These are phyloP conservation scores for Molorchus minor DNA, from an alignment of 2,888 invertebrate species.

Conservation along the genomic window DNA sequence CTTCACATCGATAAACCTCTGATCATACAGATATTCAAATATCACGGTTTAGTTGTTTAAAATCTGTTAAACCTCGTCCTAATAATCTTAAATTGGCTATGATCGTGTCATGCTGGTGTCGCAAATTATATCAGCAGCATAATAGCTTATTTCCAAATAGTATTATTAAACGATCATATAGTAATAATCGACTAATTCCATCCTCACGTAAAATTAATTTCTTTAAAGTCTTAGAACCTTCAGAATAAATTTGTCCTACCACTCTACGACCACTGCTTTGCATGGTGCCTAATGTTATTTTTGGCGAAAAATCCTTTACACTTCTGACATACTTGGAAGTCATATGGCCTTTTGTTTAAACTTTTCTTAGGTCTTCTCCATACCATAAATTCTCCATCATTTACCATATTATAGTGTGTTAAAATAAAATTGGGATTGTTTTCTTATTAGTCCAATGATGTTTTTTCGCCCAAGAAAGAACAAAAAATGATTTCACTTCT, in stretches of 20 bases:
- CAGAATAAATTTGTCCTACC: constrained; percentile 29
- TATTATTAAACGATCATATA: constrained; percentile 43
- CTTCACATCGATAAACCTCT: too few relatives aligned
- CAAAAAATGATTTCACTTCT: background rate
- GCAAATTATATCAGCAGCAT: constrained; percentile 34
- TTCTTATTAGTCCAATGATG: constrained; percentile 16
- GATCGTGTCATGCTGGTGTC: constrained; percentile 39
- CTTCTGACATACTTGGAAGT: constrained; percentile 38
- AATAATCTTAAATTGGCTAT: constrained; percentile 19
- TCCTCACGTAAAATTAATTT: constrained; percentile 37
- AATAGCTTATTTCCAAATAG: constrained; percentile 40
- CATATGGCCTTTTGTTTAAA: constrained; percentile 17
- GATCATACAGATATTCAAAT: too few relatives aligned
- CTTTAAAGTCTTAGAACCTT: constrained; percentile 30
- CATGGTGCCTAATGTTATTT: constrained; percentile 37
- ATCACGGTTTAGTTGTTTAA: constrained; percentile 9
- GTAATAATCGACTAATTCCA: constrained; percentile 33
- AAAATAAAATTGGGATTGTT: constrained; percentile 15
- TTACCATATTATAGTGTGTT: constrained; percentile 7
- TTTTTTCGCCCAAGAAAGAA: constrained; percentile 4
- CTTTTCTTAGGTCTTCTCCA: constrained; percentile 12
- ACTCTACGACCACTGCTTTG: constrained; percentile 29
- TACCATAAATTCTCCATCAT: constrained; percentile 11
- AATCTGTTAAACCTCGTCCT: constrained; percentile 21
- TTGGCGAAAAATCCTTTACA: constrained; percentile 40